Conservation (phyloP, 2,888 invertebrate genomes). For the Glyphotaelius pellucidus region DNA sequence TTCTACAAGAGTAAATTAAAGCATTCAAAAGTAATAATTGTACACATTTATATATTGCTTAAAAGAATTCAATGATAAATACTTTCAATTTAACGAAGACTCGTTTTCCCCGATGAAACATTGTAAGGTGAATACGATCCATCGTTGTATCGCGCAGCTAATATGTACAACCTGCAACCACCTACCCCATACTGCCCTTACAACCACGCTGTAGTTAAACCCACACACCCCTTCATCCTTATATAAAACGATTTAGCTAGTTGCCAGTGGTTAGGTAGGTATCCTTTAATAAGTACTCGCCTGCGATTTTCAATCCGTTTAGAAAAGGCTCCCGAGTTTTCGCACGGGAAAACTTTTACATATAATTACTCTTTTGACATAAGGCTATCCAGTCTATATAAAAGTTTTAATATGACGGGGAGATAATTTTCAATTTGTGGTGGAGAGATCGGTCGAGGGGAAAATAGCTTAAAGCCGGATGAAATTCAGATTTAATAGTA, state of each 20-base stretch:
- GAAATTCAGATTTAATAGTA: neutral
- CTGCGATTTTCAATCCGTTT: slow-evolving; percentile 38
- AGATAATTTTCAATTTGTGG: slow-evolving; percentile 16
- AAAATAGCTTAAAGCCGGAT: neutral
- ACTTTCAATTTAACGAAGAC: neutral
- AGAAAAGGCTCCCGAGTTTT: slow-evolving; percentile 31
- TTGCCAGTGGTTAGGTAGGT: neutral
- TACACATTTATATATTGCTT: neutral
- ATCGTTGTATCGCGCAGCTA: neutral
- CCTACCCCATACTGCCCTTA: neutral
- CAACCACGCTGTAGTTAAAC: neutral
- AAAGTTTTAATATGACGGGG: slow-evolving; percentile 1
- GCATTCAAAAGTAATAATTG: neutral
- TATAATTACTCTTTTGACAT: slow-evolving; percentile 38
- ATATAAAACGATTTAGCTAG: neutral
- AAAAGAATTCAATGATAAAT: neutral
- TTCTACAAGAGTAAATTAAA: neutral
- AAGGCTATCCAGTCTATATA: slow-evolving; percentile 15
- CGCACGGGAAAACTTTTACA: slow-evolving; percentile 21
- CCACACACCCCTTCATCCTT: neutral
- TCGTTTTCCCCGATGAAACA: neutral
- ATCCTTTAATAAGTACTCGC: neutral
- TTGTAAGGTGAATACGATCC: neutral
- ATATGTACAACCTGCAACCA: neutral
- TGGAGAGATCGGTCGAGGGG: neutral